Evolutionary conservation across 2,113 vertebrate genomes (phyloP), one percentile per base, ranked within the genome.

Genomic region (Sorex fumeus): DNA sequence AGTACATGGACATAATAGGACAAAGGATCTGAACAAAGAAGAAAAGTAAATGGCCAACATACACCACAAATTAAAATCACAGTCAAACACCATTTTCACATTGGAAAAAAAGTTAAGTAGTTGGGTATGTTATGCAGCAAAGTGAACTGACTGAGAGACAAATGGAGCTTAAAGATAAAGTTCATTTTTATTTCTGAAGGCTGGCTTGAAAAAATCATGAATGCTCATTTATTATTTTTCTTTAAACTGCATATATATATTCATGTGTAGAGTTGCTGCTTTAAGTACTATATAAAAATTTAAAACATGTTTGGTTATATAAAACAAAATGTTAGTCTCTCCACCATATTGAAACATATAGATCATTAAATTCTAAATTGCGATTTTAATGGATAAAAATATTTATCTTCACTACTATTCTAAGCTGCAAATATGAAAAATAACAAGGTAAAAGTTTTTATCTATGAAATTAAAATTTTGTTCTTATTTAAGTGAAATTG

Each of bases 381-480:
- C 36, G 47, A 45, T 69, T 69, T 79, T 30, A 36, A 66, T 27
- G 27, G 25, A 25, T 70, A n/a, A 78, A 64, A 32, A 93, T 71
- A 92, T 80, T 86, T 19, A 53, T 90, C 76, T 81, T 78, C 79
- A 36, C 36, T 57, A 30, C 23, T 83, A 72, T 91, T 92, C 50
- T 60, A 93, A 96, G 89, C 72, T 91, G 40, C 21, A 92, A 93
- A 93, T 69, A 50, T 86, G 71, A 88, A 95, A 84, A 87, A 72
- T 75, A 87, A 91, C 67, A 36, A 77, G 25, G 28, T 89, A 71
- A 9, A 60, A 90, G 66, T 93, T 96, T 92, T 84, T 57, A 83
- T 36, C 32, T 87, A 64, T 21, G 8, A 93, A 84, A 89, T 36
- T 66, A 36, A 95, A 91, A 16, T 66, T 83, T 87, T 69, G 19